Conservation (phyloP, 1,140 invertebrate species). For the Conus ventricosus region DNA sequence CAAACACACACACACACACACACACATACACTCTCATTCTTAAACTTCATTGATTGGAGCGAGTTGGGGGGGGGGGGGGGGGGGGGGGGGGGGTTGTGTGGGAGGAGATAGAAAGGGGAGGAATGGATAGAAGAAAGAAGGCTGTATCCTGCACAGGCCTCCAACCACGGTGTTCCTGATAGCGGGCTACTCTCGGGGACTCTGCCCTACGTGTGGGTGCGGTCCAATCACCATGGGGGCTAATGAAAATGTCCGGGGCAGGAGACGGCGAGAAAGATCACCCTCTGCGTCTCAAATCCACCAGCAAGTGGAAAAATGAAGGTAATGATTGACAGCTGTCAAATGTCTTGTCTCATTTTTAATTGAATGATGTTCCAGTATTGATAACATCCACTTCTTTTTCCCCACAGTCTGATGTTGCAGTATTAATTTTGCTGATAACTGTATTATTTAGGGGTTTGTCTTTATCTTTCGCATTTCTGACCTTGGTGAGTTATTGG, state of each 20-base stretch:
- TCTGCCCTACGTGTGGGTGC: constrained; percentile 69
- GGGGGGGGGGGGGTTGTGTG: too few relatives aligned
- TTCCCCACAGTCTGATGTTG: too few relatives aligned
- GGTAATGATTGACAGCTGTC: constrained; percentile 43
- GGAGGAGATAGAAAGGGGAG: too few relatives aligned
- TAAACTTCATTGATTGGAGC: too few relatives aligned
- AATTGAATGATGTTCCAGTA: background rate
- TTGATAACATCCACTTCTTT: background rate
- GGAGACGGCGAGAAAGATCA: constrained; percentile 60
- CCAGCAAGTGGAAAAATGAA: constrained; percentile 61
- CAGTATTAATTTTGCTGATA: too few relatives aligned
- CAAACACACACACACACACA: too few relatives aligned
- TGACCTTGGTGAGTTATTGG: too few relatives aligned
- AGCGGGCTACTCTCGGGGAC: constrained; percentile 66
- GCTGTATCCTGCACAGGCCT: constrained; percentile 50
- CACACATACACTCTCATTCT: too few relatives aligned
- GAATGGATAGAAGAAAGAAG: too few relatives aligned
- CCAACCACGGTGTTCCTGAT: constrained; percentile 64
- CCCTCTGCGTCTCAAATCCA: constrained; percentile 65
- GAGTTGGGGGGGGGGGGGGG: too few relatives aligned
- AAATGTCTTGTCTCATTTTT: background rate
- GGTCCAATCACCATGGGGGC: constrained; percentile 66
- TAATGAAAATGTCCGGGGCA: constrained; percentile 59
- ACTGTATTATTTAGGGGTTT: too few relatives aligned
- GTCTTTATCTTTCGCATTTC: too few relatives aligned